Conservation (phyloP, 2,888 invertebrate genomes). For the Lymantria dispar region DNA sequence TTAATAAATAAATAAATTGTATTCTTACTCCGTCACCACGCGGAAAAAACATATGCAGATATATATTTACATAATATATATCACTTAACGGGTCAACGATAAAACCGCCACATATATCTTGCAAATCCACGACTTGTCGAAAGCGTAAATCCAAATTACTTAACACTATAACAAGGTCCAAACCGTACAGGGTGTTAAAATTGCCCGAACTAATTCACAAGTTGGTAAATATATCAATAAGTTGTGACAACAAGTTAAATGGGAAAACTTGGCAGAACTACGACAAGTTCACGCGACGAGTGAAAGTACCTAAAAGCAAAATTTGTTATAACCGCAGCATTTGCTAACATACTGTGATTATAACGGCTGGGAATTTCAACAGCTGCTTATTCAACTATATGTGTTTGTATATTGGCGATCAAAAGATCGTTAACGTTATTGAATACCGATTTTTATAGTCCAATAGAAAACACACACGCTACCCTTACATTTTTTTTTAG, state of each 20-base stretch:
- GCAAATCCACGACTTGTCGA: neutral
- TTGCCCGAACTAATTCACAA: conserved; percentile 46
- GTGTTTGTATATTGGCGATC: neutral
- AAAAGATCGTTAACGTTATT: neutral
- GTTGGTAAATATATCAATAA: conserved; percentile 60
- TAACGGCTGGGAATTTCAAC: neutral
- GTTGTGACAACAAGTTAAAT: conserved; percentile 60
- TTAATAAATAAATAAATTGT: no score
- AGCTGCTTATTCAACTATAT: neutral
- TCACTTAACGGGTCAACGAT: no score
- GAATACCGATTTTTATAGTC: no score
- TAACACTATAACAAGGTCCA: conserved; percentile 3
- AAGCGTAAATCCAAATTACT: conserved; percentile 4
- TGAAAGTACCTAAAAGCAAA: conserved; percentile 26
- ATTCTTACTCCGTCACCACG: no score
- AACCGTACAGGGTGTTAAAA: conserved; percentile 23
- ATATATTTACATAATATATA: no score
- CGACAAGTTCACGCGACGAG: conserved; percentile 38
- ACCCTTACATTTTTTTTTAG: no score
- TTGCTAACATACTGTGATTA: neutral
- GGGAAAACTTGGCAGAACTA: conserved; percentile 56
- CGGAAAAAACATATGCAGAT: no score
- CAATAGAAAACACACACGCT: no score
- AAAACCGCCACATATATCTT: no score
- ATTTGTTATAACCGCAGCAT: conserved; percentile 15